Conservation (phyloP, 2,888 invertebrate genomes). For the Dioctria rufipes region DNA sequence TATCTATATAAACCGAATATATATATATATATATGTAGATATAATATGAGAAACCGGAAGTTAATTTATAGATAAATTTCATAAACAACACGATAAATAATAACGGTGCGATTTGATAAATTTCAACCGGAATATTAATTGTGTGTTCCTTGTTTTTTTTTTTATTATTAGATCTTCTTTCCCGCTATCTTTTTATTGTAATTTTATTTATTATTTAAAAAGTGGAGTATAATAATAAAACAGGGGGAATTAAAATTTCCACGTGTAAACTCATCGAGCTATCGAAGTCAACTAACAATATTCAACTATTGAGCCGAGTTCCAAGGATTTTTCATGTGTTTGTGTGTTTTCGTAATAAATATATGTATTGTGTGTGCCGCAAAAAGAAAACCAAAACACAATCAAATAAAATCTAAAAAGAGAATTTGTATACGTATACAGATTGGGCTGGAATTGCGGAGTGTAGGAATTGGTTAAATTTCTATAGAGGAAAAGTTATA, state of each 20-base stretch:
- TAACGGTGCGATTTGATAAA: constrained; percentile 21
- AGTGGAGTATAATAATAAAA: constrained; percentile 61
- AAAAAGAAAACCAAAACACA: constrained; percentile 41
- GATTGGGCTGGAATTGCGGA: neutral
- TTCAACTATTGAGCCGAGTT: constrained; percentile 63
- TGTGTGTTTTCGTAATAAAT: constrained; percentile 55
- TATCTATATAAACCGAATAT: neutral
- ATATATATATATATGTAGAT: neutral
- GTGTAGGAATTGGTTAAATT: too few relatives aligned
- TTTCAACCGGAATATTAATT: constrained; percentile 44
- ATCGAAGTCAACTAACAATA: constrained; percentile 73
- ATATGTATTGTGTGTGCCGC: neutral
- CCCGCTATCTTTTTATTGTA: constrained; percentile 45
- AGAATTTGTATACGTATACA: neutral
- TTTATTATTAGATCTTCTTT: neutral
- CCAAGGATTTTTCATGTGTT: constrained; percentile 59
- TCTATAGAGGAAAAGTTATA: too few relatives aligned
- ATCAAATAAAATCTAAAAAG: constrained; percentile 23
- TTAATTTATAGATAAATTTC: constrained; percentile 21
- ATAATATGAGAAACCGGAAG: constrained; percentile 15
- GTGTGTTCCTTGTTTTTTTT: constrained; percentile 9
- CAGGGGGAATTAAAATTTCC: constrained; percentile 65
- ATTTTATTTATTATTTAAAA: constrained; percentile 57
- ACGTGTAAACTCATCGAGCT: constrained; percentile 72
- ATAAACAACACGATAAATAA: constrained; percentile 7